Conservation (phyloP, 2,888 invertebrate species). For the Amorpha juglandis region DNA sequence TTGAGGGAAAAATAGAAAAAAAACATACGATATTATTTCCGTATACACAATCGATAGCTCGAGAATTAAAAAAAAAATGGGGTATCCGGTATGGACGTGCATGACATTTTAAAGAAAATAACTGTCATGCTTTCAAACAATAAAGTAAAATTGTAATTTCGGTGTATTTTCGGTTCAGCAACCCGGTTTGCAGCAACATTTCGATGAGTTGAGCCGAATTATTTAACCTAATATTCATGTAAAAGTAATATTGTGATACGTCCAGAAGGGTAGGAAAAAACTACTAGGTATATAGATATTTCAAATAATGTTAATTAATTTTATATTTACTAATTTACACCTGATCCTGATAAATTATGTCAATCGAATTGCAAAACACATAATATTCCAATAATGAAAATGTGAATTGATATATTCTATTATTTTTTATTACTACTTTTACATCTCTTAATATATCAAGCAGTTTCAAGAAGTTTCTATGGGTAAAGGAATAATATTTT, state of each 20-base stretch:
- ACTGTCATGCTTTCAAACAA: conserved; percentile 23
- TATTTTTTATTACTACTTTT: too few relatives aligned
- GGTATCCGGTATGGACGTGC: conserved; percentile 33
- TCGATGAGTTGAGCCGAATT: background rate
- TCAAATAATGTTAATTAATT: too few relatives aligned
- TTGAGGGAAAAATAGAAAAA: conserved; percentile 64
- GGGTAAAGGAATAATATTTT: background rate
- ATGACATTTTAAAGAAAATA: conserved; percentile 29
- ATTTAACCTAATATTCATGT: background rate
- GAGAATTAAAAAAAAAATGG: conserved; percentile 19
- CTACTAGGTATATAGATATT: too few relatives aligned
- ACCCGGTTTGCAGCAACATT: background rate
- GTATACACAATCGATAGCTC: conserved; percentile 46
- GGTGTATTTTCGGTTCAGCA: background rate
- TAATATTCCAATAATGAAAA: too few relatives aligned
- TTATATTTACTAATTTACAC: too few relatives aligned
- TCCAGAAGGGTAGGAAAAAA: too few relatives aligned
- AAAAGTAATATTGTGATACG: too few relatives aligned
- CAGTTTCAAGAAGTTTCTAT: background rate
- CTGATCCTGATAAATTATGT: too few relatives aligned
- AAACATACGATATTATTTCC: conserved; percentile 73
- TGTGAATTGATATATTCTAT: too few relatives aligned
- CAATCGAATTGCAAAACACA: too few relatives aligned
- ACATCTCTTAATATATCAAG: too few relatives aligned
- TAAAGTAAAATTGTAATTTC: background rate